These are phyloP conservation scores for Diachasmimorpha longicaudata DNA, from an alignment of 1,140 invertebrate genomes.

Conservation along the genomic window DNA sequence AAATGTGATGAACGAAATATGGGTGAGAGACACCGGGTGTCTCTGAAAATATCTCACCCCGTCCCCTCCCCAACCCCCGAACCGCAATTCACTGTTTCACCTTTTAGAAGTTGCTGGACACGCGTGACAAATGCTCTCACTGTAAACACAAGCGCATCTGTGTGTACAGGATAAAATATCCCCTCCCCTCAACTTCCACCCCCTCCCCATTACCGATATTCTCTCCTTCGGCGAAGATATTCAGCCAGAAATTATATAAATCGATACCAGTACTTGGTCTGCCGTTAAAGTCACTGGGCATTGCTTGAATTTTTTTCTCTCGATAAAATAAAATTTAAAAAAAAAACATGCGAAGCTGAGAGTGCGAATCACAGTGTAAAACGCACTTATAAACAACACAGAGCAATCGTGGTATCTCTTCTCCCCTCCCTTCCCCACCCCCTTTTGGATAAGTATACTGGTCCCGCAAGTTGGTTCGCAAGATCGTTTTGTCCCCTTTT, in stretches of 20 bases:
- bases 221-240: neutral
- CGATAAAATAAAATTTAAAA: neutral
- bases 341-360: neutral
- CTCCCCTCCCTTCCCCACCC: neutral
- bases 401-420: constrained; percentile 10
- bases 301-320: neutral
- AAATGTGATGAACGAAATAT: constrained; percentile 3
- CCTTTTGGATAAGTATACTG: constrained; percentile 9
- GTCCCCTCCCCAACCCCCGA: no score
- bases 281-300: constrained; percentile 1
- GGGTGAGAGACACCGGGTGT: constrained; percentile 5
- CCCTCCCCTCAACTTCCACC: neutral
- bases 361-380: constrained; percentile 29
- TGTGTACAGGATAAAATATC: constrained; percentile 51
- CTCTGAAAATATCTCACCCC: neutral
- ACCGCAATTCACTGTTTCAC: constrained; percentile 35
- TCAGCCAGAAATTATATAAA: neutral
- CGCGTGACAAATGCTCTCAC: constrained; percentile 62
- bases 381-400: constrained; percentile 29
- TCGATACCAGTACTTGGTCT: neutral
- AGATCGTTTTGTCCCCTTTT: neutral
- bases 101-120: constrained; percentile 51
- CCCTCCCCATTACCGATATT: neutral
- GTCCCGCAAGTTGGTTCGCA: constrained; percentile 3
- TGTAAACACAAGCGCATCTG: constrained; percentile 62